Evolutionary conservation across 2,113 vertebrate genomes (phyloP), one percentile per base, ranked within the genome.

Genomic region (Sebastes fasciatus): DNA sequence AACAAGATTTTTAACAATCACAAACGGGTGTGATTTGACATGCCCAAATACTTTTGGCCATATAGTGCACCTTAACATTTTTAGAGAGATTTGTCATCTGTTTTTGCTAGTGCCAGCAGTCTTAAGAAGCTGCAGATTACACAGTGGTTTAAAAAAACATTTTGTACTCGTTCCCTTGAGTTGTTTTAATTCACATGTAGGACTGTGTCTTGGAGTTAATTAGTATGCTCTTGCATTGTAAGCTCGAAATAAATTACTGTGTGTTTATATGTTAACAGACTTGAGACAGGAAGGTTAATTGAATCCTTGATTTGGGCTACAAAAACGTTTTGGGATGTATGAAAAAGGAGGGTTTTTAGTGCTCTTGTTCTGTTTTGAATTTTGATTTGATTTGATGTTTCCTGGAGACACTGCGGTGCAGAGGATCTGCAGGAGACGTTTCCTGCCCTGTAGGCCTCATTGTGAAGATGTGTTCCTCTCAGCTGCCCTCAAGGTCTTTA

Each of bases 391-490:
- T 54, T 21, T 4, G 6, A 1, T 48, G 40, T 84, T 64, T 74
- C n/a, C 57, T 58, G 48, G 17, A 60, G 49, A 55, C 67, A 23
- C 26, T 69, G 76, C 54, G 21, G 72, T 11, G 42, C 48, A 52
- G 46, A 61, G n/a, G 49, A 79, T 76, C 63, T 72, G 72, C 65
- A 73, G 73, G 71, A 80, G 67, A 74, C 57, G 51, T 76, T 43
- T 48, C 26, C 54, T 67, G 70, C 54, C 80, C 57, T 64, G 58
- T 21, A 75, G 81, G 23, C 42, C 19, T 86, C 77, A 26, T 75
- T 80, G 79, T 83, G 82, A 83, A 62, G 76, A 51, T 63, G 49
- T 64, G 82, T 81, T 49, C 62, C 80, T 71, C 49, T 64, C 34
- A 78, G 71, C 81, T 60, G 60, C 84, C 54, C 77, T 74, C 43